These are phyloP conservation scores for Orchestia grillus DNA, from an alignment of 1,140 invertebrate genomes.

Conservation along the genomic window DNA sequence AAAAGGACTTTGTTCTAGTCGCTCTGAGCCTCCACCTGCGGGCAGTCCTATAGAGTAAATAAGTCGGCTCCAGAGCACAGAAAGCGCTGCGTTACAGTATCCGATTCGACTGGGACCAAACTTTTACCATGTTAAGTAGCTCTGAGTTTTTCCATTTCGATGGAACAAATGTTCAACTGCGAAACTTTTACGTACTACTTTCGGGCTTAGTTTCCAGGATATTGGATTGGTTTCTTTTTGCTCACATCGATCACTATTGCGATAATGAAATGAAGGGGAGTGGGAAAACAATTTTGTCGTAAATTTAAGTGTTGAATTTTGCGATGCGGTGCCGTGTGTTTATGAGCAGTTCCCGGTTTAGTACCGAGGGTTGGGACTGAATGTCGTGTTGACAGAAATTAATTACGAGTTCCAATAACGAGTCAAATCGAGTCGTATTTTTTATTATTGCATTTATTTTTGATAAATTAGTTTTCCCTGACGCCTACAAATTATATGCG, in stretches of 20 bases:
- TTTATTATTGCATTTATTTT: not conserved
- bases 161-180: constrained; percentile 37
- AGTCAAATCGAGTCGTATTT: not conserved
- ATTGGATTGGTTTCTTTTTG: not conserved
- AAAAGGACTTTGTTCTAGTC: not conserved
- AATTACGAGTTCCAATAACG: not conserved
- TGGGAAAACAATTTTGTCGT: not conserved
- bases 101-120: not conserved
- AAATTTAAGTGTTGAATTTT: not conserved
- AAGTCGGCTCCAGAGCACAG: not conserved
- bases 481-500: too few relatives aligned
- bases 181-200: constrained; percentile 20
- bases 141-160: constrained; percentile 43
- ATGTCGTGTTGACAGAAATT: not conserved
- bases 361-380: not conserved
- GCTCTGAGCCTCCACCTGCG: not conserved
- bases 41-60: not conserved
- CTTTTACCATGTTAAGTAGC: constrained; percentile 34
- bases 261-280: not conserved
- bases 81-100: not conserved
- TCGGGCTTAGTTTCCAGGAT: constrained; percentile 15
- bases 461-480: too few relatives aligned
- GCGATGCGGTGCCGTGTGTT: not conserved
- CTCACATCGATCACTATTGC: not conserved
- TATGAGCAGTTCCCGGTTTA: not conserved